These are phyloP conservation scores for Crematogaster levior DNA, from an alignment of 2,888 invertebrate species.

Conservation along the genomic window DNA sequence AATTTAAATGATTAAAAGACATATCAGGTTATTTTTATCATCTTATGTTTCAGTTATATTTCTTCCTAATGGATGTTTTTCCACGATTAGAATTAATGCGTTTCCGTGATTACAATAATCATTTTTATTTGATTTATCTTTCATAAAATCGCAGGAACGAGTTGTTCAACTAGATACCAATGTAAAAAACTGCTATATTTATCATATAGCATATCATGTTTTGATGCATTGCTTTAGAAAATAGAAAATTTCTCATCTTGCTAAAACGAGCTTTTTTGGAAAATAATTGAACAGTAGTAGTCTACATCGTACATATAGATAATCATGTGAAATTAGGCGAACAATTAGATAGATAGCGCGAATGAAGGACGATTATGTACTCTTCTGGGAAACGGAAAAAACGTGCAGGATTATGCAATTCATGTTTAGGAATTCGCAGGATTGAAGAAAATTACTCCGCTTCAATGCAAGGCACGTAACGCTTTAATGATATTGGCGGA, in stretches of 20 bases:
- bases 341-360: constrained; percentile 9
- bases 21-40: background rate
- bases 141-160: background rate
- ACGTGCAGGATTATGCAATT: constrained; percentile 30
- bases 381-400: constrained; percentile 24
- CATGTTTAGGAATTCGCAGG: constrained; percentile 32
- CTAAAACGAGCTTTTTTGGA: background rate
- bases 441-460: constrained; percentile 57
- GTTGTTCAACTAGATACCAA: background rate
- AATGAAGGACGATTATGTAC: constrained; percentile 14
- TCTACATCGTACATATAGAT: background rate
- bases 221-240: background rate
- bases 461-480: constrained; percentile 56
- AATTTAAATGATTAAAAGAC: background rate
- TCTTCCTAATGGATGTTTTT: background rate
- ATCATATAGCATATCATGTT: background rate
- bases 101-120: constrained; percentile 3
- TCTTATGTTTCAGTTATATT: background rate
- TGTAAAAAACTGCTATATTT: background rate
- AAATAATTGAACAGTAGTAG: background rate
- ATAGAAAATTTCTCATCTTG: constrained; percentile 6
- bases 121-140: background rate
- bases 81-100: background rate
- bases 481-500: constrained; percentile 56
- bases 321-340: constrained; percentile 11